Percentiles rank a stretch among this genome's conserved stretches.
Evolutionary conservation across 2,888 invertebrate species (phyloP).

Genomic region (Diarsia dahlii): DNA sequence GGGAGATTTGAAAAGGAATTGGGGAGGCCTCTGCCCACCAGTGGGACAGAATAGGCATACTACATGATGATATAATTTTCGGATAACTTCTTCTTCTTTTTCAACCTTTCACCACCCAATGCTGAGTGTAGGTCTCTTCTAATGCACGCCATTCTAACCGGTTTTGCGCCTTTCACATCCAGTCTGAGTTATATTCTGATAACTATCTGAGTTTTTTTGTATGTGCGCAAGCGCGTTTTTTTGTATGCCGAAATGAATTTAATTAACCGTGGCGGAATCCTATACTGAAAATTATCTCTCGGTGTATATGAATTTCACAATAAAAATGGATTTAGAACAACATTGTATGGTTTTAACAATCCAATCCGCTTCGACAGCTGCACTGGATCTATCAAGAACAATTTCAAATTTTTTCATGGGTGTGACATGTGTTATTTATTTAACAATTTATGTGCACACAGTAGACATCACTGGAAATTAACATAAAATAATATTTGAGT

Average conservation of each 20-base stretch:
- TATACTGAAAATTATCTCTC: background rate
- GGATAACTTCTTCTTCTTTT: background rate
- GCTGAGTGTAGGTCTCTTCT: too few species aligned
- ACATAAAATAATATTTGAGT: too few species aligned
- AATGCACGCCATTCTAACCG: too few species aligned
- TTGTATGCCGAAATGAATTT: background rate
- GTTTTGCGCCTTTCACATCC: too few species aligned
- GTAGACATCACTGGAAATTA: too few species aligned
- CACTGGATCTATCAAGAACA: background rate
- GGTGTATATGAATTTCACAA: background rate
- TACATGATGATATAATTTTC: background rate
- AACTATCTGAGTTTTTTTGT: background rate
- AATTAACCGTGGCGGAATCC: background rate
- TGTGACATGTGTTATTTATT: too few species aligned
- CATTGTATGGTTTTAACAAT: background rate
- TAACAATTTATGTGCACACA: too few species aligned
- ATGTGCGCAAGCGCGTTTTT: too few species aligned
- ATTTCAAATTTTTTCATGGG: background rate
- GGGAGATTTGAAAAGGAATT: too few species aligned
- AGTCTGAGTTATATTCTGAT: background rate
- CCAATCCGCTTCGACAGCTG: background rate
- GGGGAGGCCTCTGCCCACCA: too few species aligned
- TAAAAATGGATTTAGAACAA: background rate
- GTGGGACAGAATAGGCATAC: too few species aligned
- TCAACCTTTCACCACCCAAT: too few species aligned